Base-by-base conservation (phyloP, 1,140 invertebrate species). In the Aphidius ervi region DNA sequence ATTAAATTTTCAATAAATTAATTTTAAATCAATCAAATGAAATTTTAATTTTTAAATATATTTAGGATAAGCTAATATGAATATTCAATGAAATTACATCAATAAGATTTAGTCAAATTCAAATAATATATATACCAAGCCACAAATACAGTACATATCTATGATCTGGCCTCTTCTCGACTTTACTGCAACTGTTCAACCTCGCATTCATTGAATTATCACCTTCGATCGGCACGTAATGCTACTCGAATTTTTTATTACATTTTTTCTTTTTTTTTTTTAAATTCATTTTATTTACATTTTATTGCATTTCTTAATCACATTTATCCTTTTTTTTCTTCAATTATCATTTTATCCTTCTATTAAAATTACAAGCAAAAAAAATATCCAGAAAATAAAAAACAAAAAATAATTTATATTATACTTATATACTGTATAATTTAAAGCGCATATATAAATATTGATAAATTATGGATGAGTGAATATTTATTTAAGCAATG, bases 101-200 rank as follows among this genome's bases (percentile, higher is more conserved):
- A 16, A 42, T 23, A 9, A 9, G 31, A 50, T 46, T 20, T 49
- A 58, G 57, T 55, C 54, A 52, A 54, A 43, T 58, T n/a, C 48
- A 31, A 31, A 31, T 31, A 31, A 31, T 54, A 37, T 45, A 71
- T 72, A 66, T 66, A 70, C 61, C 61, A 56, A 57, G 61, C 64
- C 62, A 70, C 67, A 68, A 71, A 73, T 67, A 72, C 64, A 53
- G 23, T 63, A 54, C 53, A 54, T 67, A 71, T 70, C 70, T 67
- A 42, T 55, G 56, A 67, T 63, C 62, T 61, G 55, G 56, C 40
- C 56, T 55, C 50, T 57, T 37, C 47, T 52, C 49, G 56, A 59
- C 61, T 65, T 50, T 47, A 58, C 54, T n/a, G 58, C 57, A 39
- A 54, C 42, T 42, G 20, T 54, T 66, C 48, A 61, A 62, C 58